Evolutionary conservation across 2,797 vertebrate species (phyloP), one percentile per base, ranked within the genome.

Genomic region (Dendrocincla fuliginosa): DNA sequence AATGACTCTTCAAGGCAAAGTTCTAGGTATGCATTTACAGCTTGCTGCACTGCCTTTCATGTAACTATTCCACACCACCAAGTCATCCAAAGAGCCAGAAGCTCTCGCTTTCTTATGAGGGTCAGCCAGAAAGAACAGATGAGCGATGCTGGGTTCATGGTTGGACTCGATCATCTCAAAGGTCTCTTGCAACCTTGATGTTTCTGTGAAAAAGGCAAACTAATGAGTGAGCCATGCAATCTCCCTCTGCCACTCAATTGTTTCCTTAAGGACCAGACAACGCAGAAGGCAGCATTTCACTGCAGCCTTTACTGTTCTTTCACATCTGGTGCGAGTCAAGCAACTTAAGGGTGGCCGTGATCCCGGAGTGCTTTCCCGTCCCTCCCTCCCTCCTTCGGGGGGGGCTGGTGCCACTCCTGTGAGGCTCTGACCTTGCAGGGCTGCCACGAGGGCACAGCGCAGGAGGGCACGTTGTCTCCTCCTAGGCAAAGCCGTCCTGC

Each of bases 391-490:
- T 65, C 46, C 4, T 16, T 42, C 16, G 7, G 16, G 64, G 30
- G 18, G 27, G 5, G 52, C 25, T 20, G 41, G 18, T 10, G 33
- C 0, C 2, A 27, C 25, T 35, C 32, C 4, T 35, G 46, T 0
- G 17, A 70, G 13, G 13, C 28, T 77, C 79, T 78, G 89, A 93
- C 87, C 91, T 80, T 78, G 87, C 60, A 22, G 41, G 25, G 75
- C 27, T 93, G 71, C 46, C 33, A 56, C 1, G 63, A 70, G 75
- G 78, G 16, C 22, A 49, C 20, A 19, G 5, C 0, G 25, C 75
- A 53, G 71, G 39, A 44, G 71, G 32, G 37, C 70, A 56, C 0
- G 5, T 0, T 5, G 23, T 3, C 55, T 59, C 59, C 67, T 70
- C 61, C 37, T 37, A 1, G 8, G 60, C 44, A 83, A 67, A 59